These are phyloP conservation scores for Diarsia brunnea DNA, from an alignment of 2,888 invertebrate genomes.

Conservation along the genomic window DNA sequence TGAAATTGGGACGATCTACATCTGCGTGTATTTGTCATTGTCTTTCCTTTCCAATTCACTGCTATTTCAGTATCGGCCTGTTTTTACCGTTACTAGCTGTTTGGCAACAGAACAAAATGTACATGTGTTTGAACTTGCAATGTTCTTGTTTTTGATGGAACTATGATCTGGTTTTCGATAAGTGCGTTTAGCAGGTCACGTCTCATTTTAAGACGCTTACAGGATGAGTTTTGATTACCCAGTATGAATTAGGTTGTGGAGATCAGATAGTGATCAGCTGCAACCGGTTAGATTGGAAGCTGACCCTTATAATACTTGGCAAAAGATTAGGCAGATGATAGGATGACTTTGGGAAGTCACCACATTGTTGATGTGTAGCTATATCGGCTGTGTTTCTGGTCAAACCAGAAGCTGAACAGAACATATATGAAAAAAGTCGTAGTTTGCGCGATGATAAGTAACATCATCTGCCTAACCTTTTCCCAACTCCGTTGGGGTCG, in stretches of 20 bases:
- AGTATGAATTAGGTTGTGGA: not conserved
- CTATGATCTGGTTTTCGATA: not conserved
- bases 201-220: not conserved
- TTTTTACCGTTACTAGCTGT: slow-evolving; percentile 15
- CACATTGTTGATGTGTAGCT: not conserved
- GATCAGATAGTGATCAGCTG: not conserved
- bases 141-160: not conserved
- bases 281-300: not conserved
- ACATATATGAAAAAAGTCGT: not conserved
- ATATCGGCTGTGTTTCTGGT: too few species aligned
- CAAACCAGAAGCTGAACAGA: not conserved
- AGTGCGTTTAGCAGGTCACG: not conserved
- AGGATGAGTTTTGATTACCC: not conserved
- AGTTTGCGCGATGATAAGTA: not conserved
- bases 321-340: not conserved
- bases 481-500: not conserved
- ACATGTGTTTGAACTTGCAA: not conserved
- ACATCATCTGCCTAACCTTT: not conserved
- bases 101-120: not conserved
- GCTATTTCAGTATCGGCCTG: slow-evolving; percentile 37
- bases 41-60: slow-evolving; percentile 53
- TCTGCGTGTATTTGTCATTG: slow-evolving; percentile 55
- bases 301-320: not conserved
- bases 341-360: not conserved
- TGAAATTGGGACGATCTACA: slow-evolving; percentile 49